Percentiles rank a stretch among this genome's conserved stretches.
Evolutionary conservation across 2,888 invertebrate species (phyloP).

Genomic region (Noctua janthina): DNA sequence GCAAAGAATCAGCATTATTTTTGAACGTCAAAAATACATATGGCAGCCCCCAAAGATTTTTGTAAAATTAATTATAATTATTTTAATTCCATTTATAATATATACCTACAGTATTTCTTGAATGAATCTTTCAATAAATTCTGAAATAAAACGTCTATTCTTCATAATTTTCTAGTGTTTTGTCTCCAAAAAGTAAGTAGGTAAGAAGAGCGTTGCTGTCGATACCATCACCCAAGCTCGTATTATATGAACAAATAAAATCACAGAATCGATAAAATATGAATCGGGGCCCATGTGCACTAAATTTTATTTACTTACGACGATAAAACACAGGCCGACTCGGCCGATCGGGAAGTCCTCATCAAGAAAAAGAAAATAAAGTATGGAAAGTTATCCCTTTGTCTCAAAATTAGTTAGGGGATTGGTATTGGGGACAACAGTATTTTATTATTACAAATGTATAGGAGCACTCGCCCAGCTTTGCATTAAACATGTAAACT

Average conservation of each 20-base stretch:
- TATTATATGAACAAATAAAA: slow-evolving; percentile 45
- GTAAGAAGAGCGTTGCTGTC: not conserved
- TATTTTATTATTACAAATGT: slow-evolving; percentile 58
- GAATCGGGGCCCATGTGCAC: slow-evolving; percentile 57
- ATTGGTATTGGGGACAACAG: slow-evolving; percentile 47
- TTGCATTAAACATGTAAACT: slow-evolving; percentile 41
- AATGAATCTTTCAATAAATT: too few relatives aligned
- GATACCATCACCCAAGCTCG: slow-evolving; percentile 16
- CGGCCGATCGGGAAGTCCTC: slow-evolving; percentile 59
- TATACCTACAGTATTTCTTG: too few relatives aligned
- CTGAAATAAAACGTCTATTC: not conserved
- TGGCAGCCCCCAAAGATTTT: not conserved
- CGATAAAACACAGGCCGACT: slow-evolving; percentile 62
- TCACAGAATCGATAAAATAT: slow-evolving; percentile 59
- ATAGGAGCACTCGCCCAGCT: slow-evolving; percentile 11
- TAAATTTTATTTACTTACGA: slow-evolving; percentile 64
- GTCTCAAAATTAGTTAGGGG: slow-evolving; percentile 61
- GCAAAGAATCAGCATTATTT: not conserved
- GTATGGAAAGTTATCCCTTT: slow-evolving; percentile 64
- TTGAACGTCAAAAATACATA: not conserved
- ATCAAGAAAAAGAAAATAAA: slow-evolving; percentile 66
- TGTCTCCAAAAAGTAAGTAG: not conserved
- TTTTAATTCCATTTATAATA: too few relatives aligned
- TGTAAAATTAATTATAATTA: too few relatives aligned
- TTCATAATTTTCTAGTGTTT: not conserved